Evolutionary conservation across 35 echinoderm and acorn worm genomes (phyloP), one percentile per base, ranked within the genome.

Genomic region (Apostichopus californicus): DNA sequence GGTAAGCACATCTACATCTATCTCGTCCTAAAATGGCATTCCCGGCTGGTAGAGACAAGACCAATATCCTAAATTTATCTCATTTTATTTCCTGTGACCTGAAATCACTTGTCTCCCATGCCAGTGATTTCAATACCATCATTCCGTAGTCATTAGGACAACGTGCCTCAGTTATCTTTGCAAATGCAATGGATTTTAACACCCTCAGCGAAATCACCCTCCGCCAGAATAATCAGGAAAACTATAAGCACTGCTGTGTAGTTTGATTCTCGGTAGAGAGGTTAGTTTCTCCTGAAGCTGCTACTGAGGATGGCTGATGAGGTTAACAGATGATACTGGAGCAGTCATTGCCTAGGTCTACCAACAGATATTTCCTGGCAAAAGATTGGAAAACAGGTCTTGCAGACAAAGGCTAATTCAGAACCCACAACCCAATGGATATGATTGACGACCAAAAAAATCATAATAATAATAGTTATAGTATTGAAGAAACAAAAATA

Each of bases 61-160:
- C 55, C 79, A 82, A 82, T 82, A 82, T 82, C 79, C 79, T 54
- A 82, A 82, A 82, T 34, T 82, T 82, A 82, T 82, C 28, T 82
- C 79, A 13, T 82, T 82, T 82, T 34, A 34, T 82, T 82, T 82
- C 79, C 79, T 82, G 79, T 82, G 79, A 82, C 79, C 79, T 82
- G 79, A 55, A 55, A 83, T 83, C 55, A 14, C 80, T 56, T n/a
- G 80, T 83, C 80, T 83, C 25, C 46, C 55, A 55, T 83, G 80
- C 80, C 80, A 83, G 25, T 83, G 80, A 83, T 83, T 55, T 83
- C 52, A 55, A 83, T 54, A 83, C 80, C 80, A 83, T 83, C 55
- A 53, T 55, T 18, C 20, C 34, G 34, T 53, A 83, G 34, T 18
- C 64, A 18, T 68, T 11, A 68, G 64, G 64, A 18, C 64, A 46